These are phyloP conservation scores for Andrena minutula DNA, from an alignment of 2,888 invertebrate species.

Conservation along the genomic window DNA sequence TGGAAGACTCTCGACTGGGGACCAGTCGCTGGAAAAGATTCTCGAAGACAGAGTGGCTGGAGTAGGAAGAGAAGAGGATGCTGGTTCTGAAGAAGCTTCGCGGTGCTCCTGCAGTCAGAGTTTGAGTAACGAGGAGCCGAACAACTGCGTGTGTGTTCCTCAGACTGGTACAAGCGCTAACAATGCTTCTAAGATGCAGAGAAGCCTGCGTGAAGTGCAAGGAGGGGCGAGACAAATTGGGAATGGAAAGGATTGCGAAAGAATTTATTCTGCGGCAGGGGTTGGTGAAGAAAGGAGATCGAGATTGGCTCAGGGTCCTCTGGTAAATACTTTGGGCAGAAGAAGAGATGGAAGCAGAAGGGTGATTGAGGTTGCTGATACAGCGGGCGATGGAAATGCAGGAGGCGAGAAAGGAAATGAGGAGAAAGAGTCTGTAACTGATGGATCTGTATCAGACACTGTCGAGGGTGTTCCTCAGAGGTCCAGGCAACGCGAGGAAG, in stretches of 20 bases:
- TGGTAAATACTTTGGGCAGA: background rate
- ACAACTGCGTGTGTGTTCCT: background rate
- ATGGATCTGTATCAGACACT: slow-evolving; percentile 6
- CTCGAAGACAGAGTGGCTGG: background rate
- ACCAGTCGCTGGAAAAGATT: background rate
- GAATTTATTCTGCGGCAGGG: background rate
- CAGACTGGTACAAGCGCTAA: background rate
- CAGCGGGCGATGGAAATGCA: background rate
- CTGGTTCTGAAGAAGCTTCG: background rate
- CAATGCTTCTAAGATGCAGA: background rate
- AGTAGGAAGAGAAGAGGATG: background rate
- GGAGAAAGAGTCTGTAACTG: background rate
- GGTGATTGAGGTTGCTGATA: too few species aligned
- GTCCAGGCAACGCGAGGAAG: slow-evolving; percentile 46
- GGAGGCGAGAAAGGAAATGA: background rate
- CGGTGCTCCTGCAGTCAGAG: background rate
- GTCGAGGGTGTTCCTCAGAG: background rate
- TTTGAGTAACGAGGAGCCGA: background rate
- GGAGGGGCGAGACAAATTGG: background rate
- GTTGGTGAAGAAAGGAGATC: background rate
- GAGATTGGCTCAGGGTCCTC: background rate
- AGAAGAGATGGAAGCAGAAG: background rate
- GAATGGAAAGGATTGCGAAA: background rate
- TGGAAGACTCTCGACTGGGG: background rate
- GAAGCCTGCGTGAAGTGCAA: too few species aligned